Evolutionary conservation across 1,140 invertebrate species (phyloP), one percentile per base, ranked within the genome.

Genomic region (Dendrolimus kikuchii): DNA sequence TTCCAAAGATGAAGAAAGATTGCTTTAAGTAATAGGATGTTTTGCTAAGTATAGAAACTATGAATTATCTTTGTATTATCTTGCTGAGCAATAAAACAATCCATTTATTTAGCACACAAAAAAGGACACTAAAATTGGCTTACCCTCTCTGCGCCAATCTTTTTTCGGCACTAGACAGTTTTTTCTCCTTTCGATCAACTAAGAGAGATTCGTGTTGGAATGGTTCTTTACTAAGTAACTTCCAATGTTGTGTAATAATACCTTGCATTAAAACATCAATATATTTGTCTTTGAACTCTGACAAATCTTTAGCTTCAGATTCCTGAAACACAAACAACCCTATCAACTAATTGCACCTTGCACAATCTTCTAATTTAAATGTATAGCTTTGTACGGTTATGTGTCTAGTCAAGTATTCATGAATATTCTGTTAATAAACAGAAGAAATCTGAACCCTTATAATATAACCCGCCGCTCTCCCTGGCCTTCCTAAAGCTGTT

Each of bases 201-300:
- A 99, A 88, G 40, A 99, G 87, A 23, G 96, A 98, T 84, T 99
- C 98, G 77, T 99, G 98, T 65, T 98, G 94, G 86, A 99, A 99
- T 0, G 98, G 98, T 72, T 95, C 92, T 77, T 95, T 95, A 4
- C 93, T 94, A 9, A 98, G 83, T 37, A 92, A 80, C n/a, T 90
- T 89, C 5, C 92, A 92, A 64, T 93, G 89, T 38, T 90, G 83
- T 40, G 91, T 89, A 7, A 90, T 80, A 37, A 96, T 91, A 40
- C 91, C 92, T 75, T 94, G 91, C 81, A 98, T 91, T 38, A 98
- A 90, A 40, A 92, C 89, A 77, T 98, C 96, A 5, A 92, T 89
- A 72, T 95, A 96, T 57, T 91, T 92, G 51, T 95, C 92, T 60
- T 92, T 91, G 8, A 89, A 78, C 45, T 91, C 84, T 8, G 90